Percentiles rank a stretch among this genome's conserved stretches.
Conservation (phyloP, 2,888 invertebrate species). For the Lepidochitona cinerea region DNA sequence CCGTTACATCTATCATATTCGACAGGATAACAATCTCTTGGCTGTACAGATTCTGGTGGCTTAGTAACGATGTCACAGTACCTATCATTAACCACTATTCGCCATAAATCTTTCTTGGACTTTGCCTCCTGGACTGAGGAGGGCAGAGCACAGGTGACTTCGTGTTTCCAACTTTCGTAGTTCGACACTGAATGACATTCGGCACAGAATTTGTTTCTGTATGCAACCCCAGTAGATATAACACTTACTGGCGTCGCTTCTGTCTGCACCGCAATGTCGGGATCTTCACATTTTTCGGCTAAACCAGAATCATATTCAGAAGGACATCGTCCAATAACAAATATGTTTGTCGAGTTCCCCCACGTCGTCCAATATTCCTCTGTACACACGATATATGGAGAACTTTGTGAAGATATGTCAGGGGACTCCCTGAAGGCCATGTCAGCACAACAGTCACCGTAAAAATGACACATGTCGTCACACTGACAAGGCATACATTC, state of each 20-base stretch:
- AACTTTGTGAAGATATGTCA: not conserved
- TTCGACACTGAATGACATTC: not conserved
- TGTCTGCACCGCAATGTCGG: not conserved
- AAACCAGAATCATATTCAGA: not conserved
- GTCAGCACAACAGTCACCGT: slow-evolving; percentile 37
- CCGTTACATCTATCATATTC: not conserved
- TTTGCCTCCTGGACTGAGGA: not conserved
- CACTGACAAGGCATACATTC: slow-evolving; percentile 32
- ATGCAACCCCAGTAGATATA: not conserved
- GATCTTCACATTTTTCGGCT: not conserved
- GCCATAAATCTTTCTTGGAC: not conserved
- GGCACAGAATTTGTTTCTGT: not conserved
- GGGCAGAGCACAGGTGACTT: not conserved
- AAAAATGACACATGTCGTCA: slow-evolving; percentile 25
- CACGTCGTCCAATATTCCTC: not conserved
- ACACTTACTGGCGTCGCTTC: not conserved
- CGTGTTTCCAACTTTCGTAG: not conserved
- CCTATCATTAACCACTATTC: not conserved
- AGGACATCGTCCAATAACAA: not conserved
- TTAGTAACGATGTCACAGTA: not conserved
- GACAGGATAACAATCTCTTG: not conserved
- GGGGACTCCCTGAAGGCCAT: slow-evolving; percentile 9
- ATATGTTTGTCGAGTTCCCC: not conserved
- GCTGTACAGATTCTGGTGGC: not conserved
- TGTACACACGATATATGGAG: not conserved